phyloP scores from a whole-genome alignment of 2,888 invertebrate genomes.

The Ceraclea dissimilis region DNA sequence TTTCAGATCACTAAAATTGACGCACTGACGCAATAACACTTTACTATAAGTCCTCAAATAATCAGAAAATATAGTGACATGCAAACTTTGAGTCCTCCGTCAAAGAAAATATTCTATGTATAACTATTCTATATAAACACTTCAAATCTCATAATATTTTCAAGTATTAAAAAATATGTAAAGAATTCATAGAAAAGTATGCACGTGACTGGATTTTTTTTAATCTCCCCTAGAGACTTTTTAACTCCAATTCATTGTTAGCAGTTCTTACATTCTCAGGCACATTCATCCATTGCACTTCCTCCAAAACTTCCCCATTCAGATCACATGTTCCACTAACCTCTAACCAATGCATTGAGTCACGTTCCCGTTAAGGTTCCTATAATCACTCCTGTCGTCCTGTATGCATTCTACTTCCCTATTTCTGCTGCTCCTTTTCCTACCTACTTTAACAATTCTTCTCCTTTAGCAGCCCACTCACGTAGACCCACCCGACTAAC shows the following conservation, averaged over 20 bases:
- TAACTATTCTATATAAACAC: no score
- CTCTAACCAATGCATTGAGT: background rate
- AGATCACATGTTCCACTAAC: background rate
- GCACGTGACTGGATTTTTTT: no score
- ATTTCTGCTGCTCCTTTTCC: background rate
- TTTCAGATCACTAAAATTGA: no score
- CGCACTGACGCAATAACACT: no score
- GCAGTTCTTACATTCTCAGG: background rate
- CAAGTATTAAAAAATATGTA: no score
- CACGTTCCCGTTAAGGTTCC: background rate
- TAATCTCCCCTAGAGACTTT: no score
- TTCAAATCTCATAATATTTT: no score
- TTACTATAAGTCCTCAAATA: no score
- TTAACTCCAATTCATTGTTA: background rate
- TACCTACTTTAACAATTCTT: background rate
- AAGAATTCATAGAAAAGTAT: no score
- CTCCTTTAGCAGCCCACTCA: background rate
- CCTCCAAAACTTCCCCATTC: background rate
- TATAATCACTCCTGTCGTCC: background rate
- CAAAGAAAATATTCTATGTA: no score
- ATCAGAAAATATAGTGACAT: no score
- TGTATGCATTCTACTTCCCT: background rate
- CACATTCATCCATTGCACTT: background rate
- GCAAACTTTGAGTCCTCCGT: no score
- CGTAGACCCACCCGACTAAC: background rate